Conservation (phyloP, 2,888 invertebrate genomes). For the Drosophila incognita region DNA sequence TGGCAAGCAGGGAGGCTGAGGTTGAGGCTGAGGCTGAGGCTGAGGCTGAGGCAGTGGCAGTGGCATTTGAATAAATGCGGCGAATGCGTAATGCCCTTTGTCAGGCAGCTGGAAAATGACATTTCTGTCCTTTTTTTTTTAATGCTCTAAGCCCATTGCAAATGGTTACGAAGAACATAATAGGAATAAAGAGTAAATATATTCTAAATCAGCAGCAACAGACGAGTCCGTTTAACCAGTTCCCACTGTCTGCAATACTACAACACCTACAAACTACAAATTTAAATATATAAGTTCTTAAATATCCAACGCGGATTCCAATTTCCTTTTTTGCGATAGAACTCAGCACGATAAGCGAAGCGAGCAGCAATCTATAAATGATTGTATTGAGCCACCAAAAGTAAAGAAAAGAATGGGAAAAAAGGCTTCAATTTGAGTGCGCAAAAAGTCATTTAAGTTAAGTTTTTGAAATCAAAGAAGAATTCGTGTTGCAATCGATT, state of each 20-base stretch:
- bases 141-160: not conserved
- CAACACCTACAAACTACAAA: not conserved
- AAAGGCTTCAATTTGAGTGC: too few relatives aligned
- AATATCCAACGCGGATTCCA: not conserved
- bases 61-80: constrained; percentile 28
- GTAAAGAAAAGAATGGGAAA: too few relatives aligned
- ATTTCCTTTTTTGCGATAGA: not conserved
- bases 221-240: not conserved
- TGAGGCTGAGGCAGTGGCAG: not conserved
- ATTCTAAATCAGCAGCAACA: not conserved
- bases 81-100: constrained; percentile 47
- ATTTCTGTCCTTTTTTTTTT: not conserved
- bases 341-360: too few relatives aligned
- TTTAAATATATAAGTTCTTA: not conserved
- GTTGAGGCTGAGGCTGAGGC: too few relatives aligned
- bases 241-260: not conserved
- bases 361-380: too few relatives aligned
- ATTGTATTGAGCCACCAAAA: too few relatives aligned
- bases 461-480: not conserved
- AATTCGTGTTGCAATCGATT: too few relatives aligned
- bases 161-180: not conserved
- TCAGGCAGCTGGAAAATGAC: constrained; percentile 5
- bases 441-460: not conserved
- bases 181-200: not conserved
- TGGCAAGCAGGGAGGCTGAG: constrained; percentile 10